Conservation (phyloP, 2,888 invertebrate species). For the Ecliptopera silaceata region DNA sequence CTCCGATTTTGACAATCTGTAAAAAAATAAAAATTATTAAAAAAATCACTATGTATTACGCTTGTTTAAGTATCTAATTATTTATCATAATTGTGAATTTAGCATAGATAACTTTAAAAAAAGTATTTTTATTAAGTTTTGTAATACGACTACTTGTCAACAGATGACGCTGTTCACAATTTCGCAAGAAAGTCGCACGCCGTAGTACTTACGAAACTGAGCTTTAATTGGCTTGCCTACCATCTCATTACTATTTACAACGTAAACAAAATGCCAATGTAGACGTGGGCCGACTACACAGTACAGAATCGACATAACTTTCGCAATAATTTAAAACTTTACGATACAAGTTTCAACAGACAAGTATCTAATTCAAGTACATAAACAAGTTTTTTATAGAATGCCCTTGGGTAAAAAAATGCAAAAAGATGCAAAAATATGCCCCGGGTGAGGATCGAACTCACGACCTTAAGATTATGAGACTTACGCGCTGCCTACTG, state of each 20-base stretch:
- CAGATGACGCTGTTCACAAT: conserved; percentile 54
- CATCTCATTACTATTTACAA: conserved; percentile 52
- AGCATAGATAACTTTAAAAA: neutral
- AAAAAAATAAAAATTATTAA: neutral
- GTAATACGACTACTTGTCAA: conserved; percentile 39
- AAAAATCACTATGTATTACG: no score
- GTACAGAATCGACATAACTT: conserved; percentile 61
- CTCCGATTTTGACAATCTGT: neutral
- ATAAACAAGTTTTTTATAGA: conserved; percentile 30
- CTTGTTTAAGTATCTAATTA: no score
- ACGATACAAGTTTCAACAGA: conserved; percentile 29
- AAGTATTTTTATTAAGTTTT: neutral
- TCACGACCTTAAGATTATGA: conserved; percentile 97
- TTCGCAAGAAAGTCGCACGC: conserved; percentile 40
- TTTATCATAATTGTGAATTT: no score
- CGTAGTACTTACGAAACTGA: conserved; percentile 42
- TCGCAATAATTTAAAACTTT: conserved; percentile 41
- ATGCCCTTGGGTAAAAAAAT: conserved; percentile 33
- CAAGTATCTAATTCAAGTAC: conserved; percentile 47
- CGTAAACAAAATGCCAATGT: conserved; percentile 50
- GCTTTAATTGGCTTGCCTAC: conserved; percentile 40
- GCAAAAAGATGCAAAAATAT: conserved; percentile 53
- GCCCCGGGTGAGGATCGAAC: conserved; percentile 97
- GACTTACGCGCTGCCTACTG: conserved; percentile 96
- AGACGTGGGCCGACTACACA: conserved; percentile 60